A percentile compares a stretch with the other conserved stretches of the same genome.
Evolutionary conservation across 2,888 invertebrate genomes (phyloP).

Genomic region (Diogma glabrata): DNA sequence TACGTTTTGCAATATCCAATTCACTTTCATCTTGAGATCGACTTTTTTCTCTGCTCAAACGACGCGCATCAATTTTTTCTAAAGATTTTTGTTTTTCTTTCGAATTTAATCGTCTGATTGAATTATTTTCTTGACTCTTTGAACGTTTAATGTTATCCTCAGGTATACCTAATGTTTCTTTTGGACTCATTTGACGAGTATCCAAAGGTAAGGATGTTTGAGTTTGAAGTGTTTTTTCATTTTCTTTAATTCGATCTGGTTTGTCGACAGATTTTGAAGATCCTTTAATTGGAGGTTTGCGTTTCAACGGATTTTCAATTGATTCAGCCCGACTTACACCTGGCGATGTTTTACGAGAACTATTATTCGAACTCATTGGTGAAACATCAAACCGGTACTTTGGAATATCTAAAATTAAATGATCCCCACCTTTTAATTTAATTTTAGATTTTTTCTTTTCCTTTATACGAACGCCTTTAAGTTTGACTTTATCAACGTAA

Average conservation of each 20-base stretch:
- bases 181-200: conserved; percentile 25
- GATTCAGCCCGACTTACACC: conserved; percentile 36
- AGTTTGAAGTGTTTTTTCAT: conserved; percentile 35
- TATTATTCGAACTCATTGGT: conserved; percentile 35
- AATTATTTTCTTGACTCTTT: conserved; percentile 45
- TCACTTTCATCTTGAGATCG: conserved; percentile 64
- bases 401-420: conserved; percentile 35
- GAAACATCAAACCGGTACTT: conserved; percentile 36
- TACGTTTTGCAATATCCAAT: conserved; percentile 54
- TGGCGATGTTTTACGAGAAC: conserved; percentile 35
- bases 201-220: conserved; percentile 43
- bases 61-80: conserved; percentile 42
- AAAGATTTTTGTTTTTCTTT: conserved; percentile 59
- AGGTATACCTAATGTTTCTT: conserved; percentile 25
- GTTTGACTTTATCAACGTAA: conserved; percentile 35
- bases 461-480: conserved; percentile 37
- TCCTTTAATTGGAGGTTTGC: conserved; percentile 19
- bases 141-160: conserved; percentile 40
- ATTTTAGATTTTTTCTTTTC: conserved; percentile 35
- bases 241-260: conserved; percentile 35
- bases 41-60: conserved; percentile 43
- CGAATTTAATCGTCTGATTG: conserved; percentile 37
- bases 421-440: conserved; percentile 35
- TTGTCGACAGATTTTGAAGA: conserved; percentile 32
- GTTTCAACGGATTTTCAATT: conserved; percentile 28